A percentile compares a stretch with the other conserved stretches of the same genome.
Evolutionary conservation across 2,113 vertebrate species (phyloP).

Genomic region (Lichenostomus cassidix): DNA sequence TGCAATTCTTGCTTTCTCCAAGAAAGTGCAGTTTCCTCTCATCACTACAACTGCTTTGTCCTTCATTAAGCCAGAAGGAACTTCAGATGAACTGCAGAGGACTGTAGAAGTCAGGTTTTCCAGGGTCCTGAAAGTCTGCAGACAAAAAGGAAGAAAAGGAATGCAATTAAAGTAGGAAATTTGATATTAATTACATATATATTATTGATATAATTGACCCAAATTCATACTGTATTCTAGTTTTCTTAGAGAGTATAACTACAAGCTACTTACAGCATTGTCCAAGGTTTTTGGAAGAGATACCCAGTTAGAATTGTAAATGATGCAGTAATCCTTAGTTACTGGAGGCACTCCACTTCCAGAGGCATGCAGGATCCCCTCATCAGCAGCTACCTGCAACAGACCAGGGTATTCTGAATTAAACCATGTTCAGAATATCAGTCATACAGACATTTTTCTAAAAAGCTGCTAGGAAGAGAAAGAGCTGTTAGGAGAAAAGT

Average conservation of each 20-base stretch:
- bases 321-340: conserved; percentile 84
- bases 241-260: background rate
- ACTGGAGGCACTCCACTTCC: background rate
- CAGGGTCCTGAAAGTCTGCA: conserved; percentile 74
- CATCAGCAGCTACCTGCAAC: conserved; percentile 79
- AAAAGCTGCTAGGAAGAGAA: background rate
- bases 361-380: conserved; percentile 83
- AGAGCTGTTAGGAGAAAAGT: background rate
- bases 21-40: conserved; percentile 80
- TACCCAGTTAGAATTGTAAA: conserved; percentile 83
- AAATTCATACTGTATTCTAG: background rate
- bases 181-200: background rate
- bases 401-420: background rate
- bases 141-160: background rate
- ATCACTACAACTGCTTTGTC: conserved; percentile 84
- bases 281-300: conserved; percentile 75
- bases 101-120: conserved; percentile 77
- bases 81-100: conserved; percentile 79
- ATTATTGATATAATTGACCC: background rate
- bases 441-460: background rate
- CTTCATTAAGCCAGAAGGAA: conserved; percentile 64
- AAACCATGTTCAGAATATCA: background rate
- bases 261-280: conserved; percentile 81
- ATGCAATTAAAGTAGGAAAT: background rate
- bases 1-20: conserved; percentile 85